Conservation (phyloP, 2,888 invertebrate species). For the Halictus quadricinctus region DNA sequence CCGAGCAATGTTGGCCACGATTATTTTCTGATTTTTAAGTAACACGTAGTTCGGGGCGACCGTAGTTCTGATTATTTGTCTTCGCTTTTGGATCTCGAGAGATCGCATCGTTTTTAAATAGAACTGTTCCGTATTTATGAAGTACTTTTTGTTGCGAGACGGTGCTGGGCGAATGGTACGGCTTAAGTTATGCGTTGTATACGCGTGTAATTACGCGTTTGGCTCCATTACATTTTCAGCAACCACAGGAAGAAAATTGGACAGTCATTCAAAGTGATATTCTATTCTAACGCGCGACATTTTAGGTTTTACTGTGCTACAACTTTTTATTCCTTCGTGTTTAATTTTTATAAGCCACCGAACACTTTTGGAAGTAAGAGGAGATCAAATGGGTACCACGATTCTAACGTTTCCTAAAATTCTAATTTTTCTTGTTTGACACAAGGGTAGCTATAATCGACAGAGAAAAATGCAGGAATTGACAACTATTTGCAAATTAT, state of each 20-base stretch:
- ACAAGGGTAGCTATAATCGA: too few relatives aligned
- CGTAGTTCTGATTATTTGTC: slow-evolving; percentile 35
- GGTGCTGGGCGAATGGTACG: neutral
- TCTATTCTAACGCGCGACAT: too few relatives aligned
- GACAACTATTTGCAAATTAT: too few relatives aligned
- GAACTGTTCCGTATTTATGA: slow-evolving; percentile 10
- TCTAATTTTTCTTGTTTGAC: too few relatives aligned
- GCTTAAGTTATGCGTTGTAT: neutral
- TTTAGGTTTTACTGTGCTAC: too few relatives aligned
- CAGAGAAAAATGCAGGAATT: too few relatives aligned
- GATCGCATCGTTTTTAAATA: slow-evolving; percentile 27
- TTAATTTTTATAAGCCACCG: too few relatives aligned
- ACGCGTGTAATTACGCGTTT: neutral
- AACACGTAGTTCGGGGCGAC: neutral
- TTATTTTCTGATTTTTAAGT: slow-evolving; percentile 34
- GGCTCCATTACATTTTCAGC: too few relatives aligned
- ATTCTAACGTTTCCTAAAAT: too few relatives aligned
- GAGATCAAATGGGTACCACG: too few relatives aligned
- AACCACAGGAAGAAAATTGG: neutral
- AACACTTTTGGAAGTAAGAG: too few relatives aligned
- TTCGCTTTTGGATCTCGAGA: slow-evolving; percentile 21
- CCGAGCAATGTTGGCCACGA: neutral
- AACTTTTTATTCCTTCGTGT: too few relatives aligned
- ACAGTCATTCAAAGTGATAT: neutral
- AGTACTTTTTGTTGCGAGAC: neutral